Evolutionary conservation across 2,888 invertebrate species (phyloP).

Genomic region (Idaea biselata): DNA sequence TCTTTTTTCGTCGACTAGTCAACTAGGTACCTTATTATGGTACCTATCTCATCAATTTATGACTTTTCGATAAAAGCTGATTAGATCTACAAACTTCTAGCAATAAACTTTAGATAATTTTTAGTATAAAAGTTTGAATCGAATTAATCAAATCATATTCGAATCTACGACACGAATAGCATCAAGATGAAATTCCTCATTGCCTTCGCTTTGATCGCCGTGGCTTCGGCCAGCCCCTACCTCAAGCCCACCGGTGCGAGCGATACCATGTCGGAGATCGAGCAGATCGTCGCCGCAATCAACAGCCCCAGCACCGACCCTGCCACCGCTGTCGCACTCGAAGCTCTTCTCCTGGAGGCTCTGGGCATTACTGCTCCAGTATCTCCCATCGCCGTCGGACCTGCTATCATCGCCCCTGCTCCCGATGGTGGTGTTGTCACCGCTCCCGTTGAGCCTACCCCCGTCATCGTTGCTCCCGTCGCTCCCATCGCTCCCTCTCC

Average conservation of each 20-base stretch:
- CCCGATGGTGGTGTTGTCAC: constrained; percentile 51
- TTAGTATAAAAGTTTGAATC: constrained; percentile 34
- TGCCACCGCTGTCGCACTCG: constrained; percentile 30
- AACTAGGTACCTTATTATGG: not conserved
- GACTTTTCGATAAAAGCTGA: constrained; percentile 1
- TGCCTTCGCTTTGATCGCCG: constrained; percentile 52
- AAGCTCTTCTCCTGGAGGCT: constrained; percentile 26
- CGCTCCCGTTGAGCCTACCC: constrained; percentile 29
- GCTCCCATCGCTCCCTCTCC: constrained; percentile 21
- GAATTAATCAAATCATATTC: constrained; percentile 30
- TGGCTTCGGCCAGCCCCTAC: constrained; percentile 50
- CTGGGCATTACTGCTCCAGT: constrained; percentile 18
- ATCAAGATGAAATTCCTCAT: constrained; percentile 58
- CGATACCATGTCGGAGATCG: constrained; percentile 35
- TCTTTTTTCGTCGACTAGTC: too few species aligned
- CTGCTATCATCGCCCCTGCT: constrained; percentile 29
- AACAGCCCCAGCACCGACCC: constrained; percentile 43
- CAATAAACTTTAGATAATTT: constrained; percentile 24
- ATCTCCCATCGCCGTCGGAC: constrained; percentile 27
- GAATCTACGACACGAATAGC: constrained; percentile 27
- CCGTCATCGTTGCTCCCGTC: constrained; percentile 16
- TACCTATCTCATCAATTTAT: not conserved
- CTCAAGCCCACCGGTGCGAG: constrained; percentile 29
- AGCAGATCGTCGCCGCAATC: constrained; percentile 53
- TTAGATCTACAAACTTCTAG: not conserved